Evolutionary conservation across 2,888 invertebrate genomes (phyloP).

Genomic region (Eucriotettix oculatus): DNA sequence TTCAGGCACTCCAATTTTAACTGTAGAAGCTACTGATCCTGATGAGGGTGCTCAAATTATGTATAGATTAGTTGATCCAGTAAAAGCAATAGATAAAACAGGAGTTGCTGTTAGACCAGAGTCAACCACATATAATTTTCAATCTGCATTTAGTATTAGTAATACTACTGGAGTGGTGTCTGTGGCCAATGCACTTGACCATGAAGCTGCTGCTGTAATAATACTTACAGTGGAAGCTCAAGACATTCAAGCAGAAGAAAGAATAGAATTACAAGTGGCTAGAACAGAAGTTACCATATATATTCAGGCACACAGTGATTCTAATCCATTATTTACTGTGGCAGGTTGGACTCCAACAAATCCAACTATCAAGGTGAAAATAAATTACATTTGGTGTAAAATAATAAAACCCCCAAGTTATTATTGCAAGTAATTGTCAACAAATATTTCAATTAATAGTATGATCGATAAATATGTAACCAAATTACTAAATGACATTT

Average conservation of each 20-base stretch:
- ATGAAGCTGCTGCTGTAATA: slow-evolving; percentile 55
- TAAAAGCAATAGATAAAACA: slow-evolving; percentile 55
- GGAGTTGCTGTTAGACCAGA: slow-evolving; percentile 49
- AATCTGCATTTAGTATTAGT: slow-evolving; percentile 51
- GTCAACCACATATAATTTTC: slow-evolving; percentile 38
- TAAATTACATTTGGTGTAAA: no score
- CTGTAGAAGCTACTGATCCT: slow-evolving; percentile 49
- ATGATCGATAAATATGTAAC: no score
- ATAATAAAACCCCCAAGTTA: no score
- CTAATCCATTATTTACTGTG: slow-evolving; percentile 57
- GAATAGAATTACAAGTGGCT: slow-evolving; percentile 37
- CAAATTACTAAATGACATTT: no score
- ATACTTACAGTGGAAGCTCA: slow-evolving; percentile 53
- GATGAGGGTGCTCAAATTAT: slow-evolving; percentile 49
- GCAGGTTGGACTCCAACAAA: slow-evolving; percentile 54
- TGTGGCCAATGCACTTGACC: slow-evolving; percentile 49
- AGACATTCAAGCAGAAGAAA: slow-evolving; percentile 46
- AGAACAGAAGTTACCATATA: slow-evolving; percentile 56
- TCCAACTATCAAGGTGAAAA: slow-evolving; percentile 38
- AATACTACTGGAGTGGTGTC: slow-evolving; percentile 48
- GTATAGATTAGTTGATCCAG: slow-evolving; percentile 49
- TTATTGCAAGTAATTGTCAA: no score
- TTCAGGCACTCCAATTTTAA: slow-evolving; percentile 38
- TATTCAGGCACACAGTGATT: slow-evolving; percentile 59
- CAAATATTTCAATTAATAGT: no score